Conservation (phyloP, 2,797 vertebrate species). For the Cheirogaleus major region DNA sequence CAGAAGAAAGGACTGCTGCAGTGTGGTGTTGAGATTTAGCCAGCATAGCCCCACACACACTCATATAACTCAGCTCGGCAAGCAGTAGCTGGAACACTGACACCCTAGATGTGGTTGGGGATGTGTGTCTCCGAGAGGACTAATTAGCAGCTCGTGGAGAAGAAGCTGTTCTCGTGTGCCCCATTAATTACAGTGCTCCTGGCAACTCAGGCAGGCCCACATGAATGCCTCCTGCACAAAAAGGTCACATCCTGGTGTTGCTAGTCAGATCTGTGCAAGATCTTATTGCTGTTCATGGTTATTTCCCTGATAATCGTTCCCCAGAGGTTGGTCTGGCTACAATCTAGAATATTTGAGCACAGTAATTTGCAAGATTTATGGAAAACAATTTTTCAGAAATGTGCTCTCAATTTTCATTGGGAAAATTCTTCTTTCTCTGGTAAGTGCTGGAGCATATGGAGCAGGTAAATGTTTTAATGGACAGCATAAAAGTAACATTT, state of each 20-base stretch:
- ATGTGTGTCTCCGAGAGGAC: neutral
- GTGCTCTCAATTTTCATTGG: conserved; percentile 62
- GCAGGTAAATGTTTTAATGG: conserved; percentile 63
- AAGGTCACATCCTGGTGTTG: conserved; percentile 26
- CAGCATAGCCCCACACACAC: neutral
- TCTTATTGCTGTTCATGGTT: neutral
- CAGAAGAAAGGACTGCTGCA: neutral
- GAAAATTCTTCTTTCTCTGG: conserved; percentile 58
- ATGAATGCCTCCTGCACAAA: neutral
- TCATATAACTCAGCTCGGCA: neutral
- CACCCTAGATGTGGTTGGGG: neutral
- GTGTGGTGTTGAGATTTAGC: rapidly evolving
- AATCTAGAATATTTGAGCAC: conserved; percentile 48
- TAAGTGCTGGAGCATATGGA: conserved; percentile 65
- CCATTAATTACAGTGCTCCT: conserved; percentile 6
- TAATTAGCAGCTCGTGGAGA: neutral
- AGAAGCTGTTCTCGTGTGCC: neutral
- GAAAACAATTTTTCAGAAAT: conserved; percentile 70
- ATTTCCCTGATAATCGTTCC: conserved; percentile 62
- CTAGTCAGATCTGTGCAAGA: neutral
- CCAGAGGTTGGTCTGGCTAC: conserved; percentile 8
- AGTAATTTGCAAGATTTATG: conserved; percentile 73
- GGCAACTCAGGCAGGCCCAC: neutral
- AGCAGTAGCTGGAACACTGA: neutral
- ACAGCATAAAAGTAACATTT: conserved; percentile 63